A percentile compares a stretch with the other conserved stretches of the same genome.
Evolutionary conservation across 1,140 invertebrate species (phyloP).

Genomic region (Drosophila pachea): DNA sequence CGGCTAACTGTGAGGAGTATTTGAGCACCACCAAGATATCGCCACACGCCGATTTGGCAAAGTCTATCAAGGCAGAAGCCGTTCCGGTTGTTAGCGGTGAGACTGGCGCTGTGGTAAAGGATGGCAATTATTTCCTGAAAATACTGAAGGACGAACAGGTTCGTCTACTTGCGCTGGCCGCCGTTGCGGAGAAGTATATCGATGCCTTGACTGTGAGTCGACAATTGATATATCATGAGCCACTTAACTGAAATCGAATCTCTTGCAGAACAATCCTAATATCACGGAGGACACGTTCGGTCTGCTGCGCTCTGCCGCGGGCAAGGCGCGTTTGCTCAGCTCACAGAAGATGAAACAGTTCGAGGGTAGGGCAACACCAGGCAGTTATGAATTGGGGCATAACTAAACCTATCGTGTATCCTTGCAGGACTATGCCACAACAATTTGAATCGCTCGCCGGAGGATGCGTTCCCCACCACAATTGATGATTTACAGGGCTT

Average conservation of each 20-base stretch:
- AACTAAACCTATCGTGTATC: neutral
- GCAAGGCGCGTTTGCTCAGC: constrained; percentile 93
- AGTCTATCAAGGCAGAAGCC: neutral
- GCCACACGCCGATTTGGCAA: neutral
- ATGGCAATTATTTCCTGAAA: constrained; percentile 88
- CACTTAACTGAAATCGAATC: neutral
- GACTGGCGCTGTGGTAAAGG: constrained; percentile 41
- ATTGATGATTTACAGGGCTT: constrained; percentile 93
- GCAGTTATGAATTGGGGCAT: too few species aligned
- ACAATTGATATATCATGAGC: neutral
- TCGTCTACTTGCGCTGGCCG: constrained; percentile 84
- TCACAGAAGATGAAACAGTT: constrained; percentile 97
- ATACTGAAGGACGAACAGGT: constrained; percentile 86
- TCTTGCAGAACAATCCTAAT: constrained; percentile 71
- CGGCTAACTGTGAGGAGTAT: constrained; percentile 26
- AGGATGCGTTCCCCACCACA: constrained; percentile 92
- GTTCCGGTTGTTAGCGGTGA: neutral
- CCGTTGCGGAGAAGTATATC: constrained; percentile 84
- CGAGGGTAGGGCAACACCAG: constrained; percentile 81
- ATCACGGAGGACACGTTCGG: constrained; percentile 89
- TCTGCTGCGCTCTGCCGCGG: constrained; percentile 90
- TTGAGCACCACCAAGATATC: constrained; percentile 27
- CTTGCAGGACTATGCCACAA: constrained; percentile 81
- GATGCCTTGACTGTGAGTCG: constrained; percentile 80
- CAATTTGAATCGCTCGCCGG: constrained; percentile 83